Conservation (phyloP, 2,888 invertebrate species). For the Diabrotica balteata region DNA sequence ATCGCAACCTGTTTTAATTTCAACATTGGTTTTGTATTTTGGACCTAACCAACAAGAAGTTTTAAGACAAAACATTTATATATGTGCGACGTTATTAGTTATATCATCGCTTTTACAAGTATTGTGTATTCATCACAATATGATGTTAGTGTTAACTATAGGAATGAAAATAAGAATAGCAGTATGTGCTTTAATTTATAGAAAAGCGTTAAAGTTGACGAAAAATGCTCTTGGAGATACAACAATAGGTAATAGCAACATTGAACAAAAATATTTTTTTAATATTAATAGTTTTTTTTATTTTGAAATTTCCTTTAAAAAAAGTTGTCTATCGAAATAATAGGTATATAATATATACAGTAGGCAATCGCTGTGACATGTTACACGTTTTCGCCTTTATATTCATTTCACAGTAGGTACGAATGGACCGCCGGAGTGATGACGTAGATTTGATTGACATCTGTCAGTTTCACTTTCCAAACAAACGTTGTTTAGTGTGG, state of each 20-base stretch:
- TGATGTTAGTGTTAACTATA: slow-evolving; percentile 81
- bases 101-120: slow-evolving; percentile 55
- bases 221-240: slow-evolving; percentile 41
- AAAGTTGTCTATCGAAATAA: too few relatives aligned
- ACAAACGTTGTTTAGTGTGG: too few relatives aligned
- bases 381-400: too few relatives aligned
- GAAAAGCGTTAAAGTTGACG: slow-evolving; percentile 53
- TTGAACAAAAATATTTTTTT: too few relatives aligned
- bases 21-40: slow-evolving; percentile 68
- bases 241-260: slow-evolving; percentile 56
- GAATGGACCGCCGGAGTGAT: too few relatives aligned
- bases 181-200: slow-evolving; percentile 81
- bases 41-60: slow-evolving; percentile 58
- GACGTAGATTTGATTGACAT: too few relatives aligned
- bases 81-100: slow-evolving; percentile 77
- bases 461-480: too few relatives aligned
- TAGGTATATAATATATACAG: too few relatives aligned
- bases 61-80: slow-evolving; percentile 68
- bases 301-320: too few relatives aligned
- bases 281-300: too few relatives aligned
- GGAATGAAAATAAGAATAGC: slow-evolving; percentile 87
- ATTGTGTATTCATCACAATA: slow-evolving; percentile 76
- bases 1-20: slow-evolving; percentile 44
- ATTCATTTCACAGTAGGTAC: too few relatives aligned
- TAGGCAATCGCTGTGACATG: too few relatives aligned